These are phyloP conservation scores for Euplagia quadripunctaria DNA, from an alignment of 2,888 invertebrate genomes.

Conservation along the genomic window DNA sequence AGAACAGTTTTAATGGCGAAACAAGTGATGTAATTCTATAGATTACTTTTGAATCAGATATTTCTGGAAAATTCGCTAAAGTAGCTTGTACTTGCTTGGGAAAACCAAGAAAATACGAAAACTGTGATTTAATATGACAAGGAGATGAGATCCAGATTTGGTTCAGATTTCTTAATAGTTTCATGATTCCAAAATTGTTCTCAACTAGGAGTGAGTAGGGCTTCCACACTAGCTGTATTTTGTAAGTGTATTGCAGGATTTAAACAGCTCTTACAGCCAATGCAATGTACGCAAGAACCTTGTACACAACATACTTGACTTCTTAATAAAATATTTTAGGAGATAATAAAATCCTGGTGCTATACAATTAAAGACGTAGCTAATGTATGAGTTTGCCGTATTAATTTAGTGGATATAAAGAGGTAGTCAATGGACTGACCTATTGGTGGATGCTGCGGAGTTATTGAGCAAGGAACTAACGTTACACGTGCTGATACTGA, in stretches of 20 bases:
- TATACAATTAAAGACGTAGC: neutral
- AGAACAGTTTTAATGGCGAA: constrained; percentile 47
- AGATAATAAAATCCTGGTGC: neutral
- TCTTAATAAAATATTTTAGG: neutral
- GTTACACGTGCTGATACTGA: constrained; percentile 80
- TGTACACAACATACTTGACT: neutral
- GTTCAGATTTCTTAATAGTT: neutral
- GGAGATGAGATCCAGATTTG: neutral
- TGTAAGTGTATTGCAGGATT: neutral
- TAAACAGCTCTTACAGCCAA: neutral
- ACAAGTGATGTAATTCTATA: neutral
- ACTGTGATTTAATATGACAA: neutral
- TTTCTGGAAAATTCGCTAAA: neutral
- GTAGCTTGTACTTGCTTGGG: too few relatives aligned
- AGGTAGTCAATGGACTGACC: constrained; percentile 75
- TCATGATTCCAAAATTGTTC: constrained; percentile 17
- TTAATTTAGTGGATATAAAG: constrained; percentile 31
- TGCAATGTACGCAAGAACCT: neutral
- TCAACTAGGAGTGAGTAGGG: constrained; percentile 6
- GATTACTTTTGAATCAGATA: neutral
- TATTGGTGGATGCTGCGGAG: constrained; percentile 83
- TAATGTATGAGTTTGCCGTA: neutral
- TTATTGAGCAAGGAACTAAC: constrained; percentile 89
- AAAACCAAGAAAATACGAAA: neutral
- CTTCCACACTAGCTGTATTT: constrained; percentile 11